Evolutionary conservation across 2,113 vertebrate genomes (phyloP), one percentile per base, ranked within the genome.

Genomic region (Misgurnus anguillicaudatus): DNA sequence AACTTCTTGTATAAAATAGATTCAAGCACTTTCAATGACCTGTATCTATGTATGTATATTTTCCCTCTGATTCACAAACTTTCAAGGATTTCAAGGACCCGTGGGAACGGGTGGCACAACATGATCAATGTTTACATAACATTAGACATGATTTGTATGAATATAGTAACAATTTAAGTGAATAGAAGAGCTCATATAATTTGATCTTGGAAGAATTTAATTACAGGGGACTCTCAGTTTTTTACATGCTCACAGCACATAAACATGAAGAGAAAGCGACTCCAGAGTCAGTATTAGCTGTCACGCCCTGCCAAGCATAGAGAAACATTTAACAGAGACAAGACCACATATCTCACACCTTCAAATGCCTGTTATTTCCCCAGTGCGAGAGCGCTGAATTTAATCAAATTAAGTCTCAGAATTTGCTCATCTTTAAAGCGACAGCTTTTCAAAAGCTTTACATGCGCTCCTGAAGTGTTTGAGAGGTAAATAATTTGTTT

Each of bases 301-400:
- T 77, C 72, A 82, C 41, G 45, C 83, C 79, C 75, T 81, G 79
- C 83, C 79, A 81, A 81, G 73, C 77, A 77, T 80, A 75, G 67
- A 69, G 61, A 69, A 72, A 63, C 79, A 82, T 84, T 86, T 84
- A 78, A 60, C 65, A 42, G 38, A 79, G 84, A 83, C 65, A 73
- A 76, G 62, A 51, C 51, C 73, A 73, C 68, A 75, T 65, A 76
- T 75, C 84, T 81, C 76, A 77, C 51, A 13, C 60, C 55, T 71
- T 36, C 4, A 24, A 62, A 85, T 75, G 79, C 75, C 64, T 79
- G 65, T 71, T 80, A 83, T 82, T 85, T 77, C 67, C 75, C 78
- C 48, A 66, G 74, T 65, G 84, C 45, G 69, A 63, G 60, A 38
- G 38, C n/a, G 36, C 62, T 31, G 9, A 58, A 67, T 74, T 61